phyloP scores from a whole-genome alignment of 2,888 invertebrate genomes.

The Pammene aurita region DNA sequence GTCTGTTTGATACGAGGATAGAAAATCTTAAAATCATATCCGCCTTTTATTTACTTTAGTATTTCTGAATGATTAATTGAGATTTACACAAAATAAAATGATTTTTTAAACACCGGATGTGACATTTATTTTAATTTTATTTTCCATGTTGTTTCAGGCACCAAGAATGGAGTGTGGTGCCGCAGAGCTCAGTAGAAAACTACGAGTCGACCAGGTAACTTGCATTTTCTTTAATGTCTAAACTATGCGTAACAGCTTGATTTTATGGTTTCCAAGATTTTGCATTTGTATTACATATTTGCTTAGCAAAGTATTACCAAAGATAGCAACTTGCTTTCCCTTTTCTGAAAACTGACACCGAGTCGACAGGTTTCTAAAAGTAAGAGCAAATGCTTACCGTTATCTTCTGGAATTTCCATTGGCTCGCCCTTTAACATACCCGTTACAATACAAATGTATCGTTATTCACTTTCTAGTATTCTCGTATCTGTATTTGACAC shows the following conservation, averaged over 20 bases:
- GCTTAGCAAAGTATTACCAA: slow-evolving; percentile 5
- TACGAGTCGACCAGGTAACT: slow-evolving; percentile 76
- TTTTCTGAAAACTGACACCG: slow-evolving; percentile 1
- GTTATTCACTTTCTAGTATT: slow-evolving; percentile 47
- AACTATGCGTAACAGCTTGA: not conserved
- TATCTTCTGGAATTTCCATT: slow-evolving; percentile 8
- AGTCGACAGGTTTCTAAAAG: slow-evolving; percentile 20
- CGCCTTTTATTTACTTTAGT: too few relatives aligned
- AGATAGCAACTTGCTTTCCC: not conserved
- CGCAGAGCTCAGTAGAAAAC: slow-evolving; percentile 73
- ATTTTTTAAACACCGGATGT: too few relatives aligned
- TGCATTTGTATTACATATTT: slow-evolving; percentile 3
- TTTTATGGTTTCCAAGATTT: not conserved
- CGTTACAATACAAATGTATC: slow-evolving; percentile 25
- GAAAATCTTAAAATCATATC: too few relatives aligned
- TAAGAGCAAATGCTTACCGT: slow-evolving; percentile 22
- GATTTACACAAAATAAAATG: too few relatives aligned
- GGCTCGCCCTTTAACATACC: slow-evolving; percentile 15
- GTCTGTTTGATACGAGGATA: too few relatives aligned
- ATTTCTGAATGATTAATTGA: too few relatives aligned
- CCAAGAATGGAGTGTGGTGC: slow-evolving; percentile 79
- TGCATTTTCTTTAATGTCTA: not conserved
- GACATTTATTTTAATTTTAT: not conserved
- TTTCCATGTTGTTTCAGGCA: slow-evolving; percentile 67
- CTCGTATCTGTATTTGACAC: slow-evolving; percentile 58